Evolutionary conservation across 2,113 vertebrate species (phyloP), one percentile per base, ranked within the genome.

Genomic region (Lagopus muta): DNA sequence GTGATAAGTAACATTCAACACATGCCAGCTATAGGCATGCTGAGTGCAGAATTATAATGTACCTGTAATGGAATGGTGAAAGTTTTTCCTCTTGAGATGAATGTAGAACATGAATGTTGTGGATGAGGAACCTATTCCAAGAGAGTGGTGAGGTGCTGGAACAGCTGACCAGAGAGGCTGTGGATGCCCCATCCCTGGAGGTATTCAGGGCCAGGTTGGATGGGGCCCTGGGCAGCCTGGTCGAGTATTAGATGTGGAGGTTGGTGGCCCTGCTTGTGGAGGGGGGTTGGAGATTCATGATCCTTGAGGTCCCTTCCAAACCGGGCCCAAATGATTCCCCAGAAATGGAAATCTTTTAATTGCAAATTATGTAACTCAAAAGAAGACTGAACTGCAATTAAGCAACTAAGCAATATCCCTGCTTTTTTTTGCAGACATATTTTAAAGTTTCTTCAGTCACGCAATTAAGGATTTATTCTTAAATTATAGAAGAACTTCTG

Each of bases 401-500:
- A 91, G 40, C n/a, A 66, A 82, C 54, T 74, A 86, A 52, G 72
- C 42, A 42, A 42, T 27, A 78, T 20, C 8, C 7, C 6, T 65
- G 43, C 17, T 32, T 57, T 72, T 81, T 81, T 81, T n/a, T 74
- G 28, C 42, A 80, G 47, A 65, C 5, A 11, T 36, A 54, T 64
- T 90, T 84, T 45, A 57, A 72, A 66, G 47, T 83, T 82, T 89
- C 62, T 42, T 62, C 73, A 88, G 57, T 54, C 48, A 38, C 6
- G 8, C 47, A 54, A 65, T 32, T n/a, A 72, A 90, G 13, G 8
- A 52, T 77, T 88, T 91, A 54, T 82, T 78, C 83, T 73, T 66
- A 91, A 92, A 82, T 22, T 25, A 54, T 86, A 17, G 58, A 90
- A 92, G 62, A 94, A 84, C 11, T 73, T 88, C 67, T 94, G 93